Evolutionary conservation across 2,797 vertebrate species (phyloP), one percentile per base, ranked within the genome.

Genomic region (Clarias platycephalus): DNA sequence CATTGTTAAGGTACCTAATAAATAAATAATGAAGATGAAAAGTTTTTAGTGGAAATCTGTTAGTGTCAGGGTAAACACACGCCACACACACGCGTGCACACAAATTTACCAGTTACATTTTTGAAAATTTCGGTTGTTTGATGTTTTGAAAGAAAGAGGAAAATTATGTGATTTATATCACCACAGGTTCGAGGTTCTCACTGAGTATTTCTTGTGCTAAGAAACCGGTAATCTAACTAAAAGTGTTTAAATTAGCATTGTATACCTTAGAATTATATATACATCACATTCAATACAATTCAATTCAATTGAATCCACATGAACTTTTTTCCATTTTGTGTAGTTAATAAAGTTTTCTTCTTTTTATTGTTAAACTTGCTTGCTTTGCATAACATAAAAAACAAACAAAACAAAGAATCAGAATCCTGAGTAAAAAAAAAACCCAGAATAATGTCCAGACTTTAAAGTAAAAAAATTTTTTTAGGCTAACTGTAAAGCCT

Each of bases 1-100:
- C 40, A 37, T 4, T 63, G 24, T 37, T n/a, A 26, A 44, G 12
- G 58, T 62, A 79, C 57, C 76, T 44, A 40, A 79, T 79, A 40
- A 79, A 79, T 79, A 79, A 79, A 79, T 79, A 79, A 79, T 37
- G 20, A n/a, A 57, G 22, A 34, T 57, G n/a, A 77, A 34, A 58
- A 3, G 20, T 7, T 55, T 20, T 55, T 7, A 37, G 31, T 12
- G 75, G 34, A 63, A 44, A 63, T 40, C 58, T 60, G 74, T 31
- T 10, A 9, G 7, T 28, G 16, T 31, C n/a, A 28, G 12, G 10
- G 12, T n/a, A 44, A 44, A 71, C 37, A n/a, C 68, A 71, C 66
- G 20, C 66, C 5, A 16, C 28, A 71, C 37, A 71, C 68, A 24
- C 22, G 24, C 9, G 40, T 1, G 20, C 7, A 67, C 28, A 68